Conservation (phyloP, 2,113 vertebrate genomes). For the Neolamprologus brichardi region DNA sequence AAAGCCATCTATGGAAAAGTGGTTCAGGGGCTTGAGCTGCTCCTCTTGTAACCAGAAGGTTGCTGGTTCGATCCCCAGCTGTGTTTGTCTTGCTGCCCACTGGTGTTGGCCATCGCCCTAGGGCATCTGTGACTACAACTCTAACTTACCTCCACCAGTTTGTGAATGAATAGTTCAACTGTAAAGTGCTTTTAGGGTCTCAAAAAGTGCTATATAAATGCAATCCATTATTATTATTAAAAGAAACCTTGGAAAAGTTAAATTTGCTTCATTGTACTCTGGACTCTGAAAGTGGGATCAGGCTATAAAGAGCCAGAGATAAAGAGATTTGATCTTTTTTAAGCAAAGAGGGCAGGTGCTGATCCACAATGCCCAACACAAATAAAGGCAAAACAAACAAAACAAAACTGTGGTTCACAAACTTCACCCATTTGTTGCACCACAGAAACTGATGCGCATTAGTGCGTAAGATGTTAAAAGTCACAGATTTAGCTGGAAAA, state of each 20-base stretch:
- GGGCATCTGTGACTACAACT: not conserved
- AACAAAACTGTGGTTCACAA: not conserved
- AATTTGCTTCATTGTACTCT: not conserved
- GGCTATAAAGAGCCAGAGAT: not conserved
- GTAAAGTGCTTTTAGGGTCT: not conserved
- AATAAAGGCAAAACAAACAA: fast-evolving
- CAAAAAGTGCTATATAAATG: not conserved
- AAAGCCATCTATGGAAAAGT: not conserved
- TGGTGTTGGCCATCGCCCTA: not conserved
- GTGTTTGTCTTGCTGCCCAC: not conserved
- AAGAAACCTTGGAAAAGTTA: fast-evolving
- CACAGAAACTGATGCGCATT: not conserved
- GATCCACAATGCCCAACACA: not conserved
- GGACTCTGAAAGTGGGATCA: not conserved
- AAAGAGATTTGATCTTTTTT: not conserved
- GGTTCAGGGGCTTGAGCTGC: fast-evolving
- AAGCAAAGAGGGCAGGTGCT: not conserved
- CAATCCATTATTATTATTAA: not conserved
- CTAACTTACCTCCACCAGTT: fast-evolving
- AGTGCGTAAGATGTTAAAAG: not conserved
- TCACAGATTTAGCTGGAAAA: not conserved
- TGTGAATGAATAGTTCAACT: not conserved
- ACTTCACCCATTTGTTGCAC: not conserved
- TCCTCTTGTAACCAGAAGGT: not conserved
- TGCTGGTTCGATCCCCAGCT: not conserved